Base-by-base conservation (phyloP, 2,797 vertebrate genomes). In the Phylloscopus collybita region DNA sequence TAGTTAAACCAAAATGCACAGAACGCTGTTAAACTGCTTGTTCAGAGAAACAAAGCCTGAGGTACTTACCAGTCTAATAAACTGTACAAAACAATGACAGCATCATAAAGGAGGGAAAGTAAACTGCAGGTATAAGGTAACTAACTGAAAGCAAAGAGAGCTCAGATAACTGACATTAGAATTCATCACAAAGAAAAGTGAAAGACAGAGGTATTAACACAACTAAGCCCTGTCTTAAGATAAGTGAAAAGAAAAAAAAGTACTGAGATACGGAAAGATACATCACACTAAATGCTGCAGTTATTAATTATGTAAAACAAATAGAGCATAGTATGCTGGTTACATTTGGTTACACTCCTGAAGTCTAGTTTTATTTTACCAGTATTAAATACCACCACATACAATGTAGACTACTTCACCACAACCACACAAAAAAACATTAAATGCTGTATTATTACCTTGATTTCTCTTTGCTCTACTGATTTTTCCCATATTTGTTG, bases 401-500 rank as follows among this genome's bases (percentile, higher is more conserved):
- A 86, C 17, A 84, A 6, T 8, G 50, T 89, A 81, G 88, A 92
- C 64, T 87, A 92, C 44, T 86, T 56, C 73, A 79, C 36, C 1
- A 1, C 23, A 88, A 61, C 13, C 36, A 67, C 11, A 56, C 80
- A 51, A 72, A 38, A 6, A 56, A 50, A 7, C 40, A 40, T 22
- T 59, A 86, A 93, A 76, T 40, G 18, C 32, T 71, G 2, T 30
- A 80, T 51, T 67, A 19, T 97, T 97, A 99, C 99, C 99, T 99
- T 99, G 95, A 99, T 99, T 98, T 99, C 99, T 98, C 99, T 98
- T 97, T 99, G 99, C 94, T 99, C 99, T 97, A 99, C 99, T 64
- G 99, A 99, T 97, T 99, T 99, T 98, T 99, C 99, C 99, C 99
- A 99, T 98, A 99, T 99, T 98, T 99, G 99, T 95, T 99, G 99